phyloP scores from a whole-genome alignment of 2,113 vertebrate species.

The Neodontobutis hainanensis region DNA sequence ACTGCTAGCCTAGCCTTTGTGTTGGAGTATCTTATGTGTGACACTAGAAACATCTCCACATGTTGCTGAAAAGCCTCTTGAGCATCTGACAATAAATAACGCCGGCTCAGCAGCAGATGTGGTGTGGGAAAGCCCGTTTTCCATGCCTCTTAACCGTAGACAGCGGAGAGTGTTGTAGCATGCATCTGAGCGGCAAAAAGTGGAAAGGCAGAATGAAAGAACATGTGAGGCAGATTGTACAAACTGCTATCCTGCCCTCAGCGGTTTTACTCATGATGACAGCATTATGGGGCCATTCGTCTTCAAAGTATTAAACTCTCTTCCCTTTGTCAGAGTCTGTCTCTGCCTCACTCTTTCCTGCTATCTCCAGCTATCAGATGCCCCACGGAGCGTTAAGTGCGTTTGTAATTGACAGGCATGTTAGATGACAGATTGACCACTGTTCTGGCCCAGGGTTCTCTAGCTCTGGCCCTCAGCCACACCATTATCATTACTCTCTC shows the following conservation, averaged over 20 bases:
- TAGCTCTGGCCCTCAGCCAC: conserved; percentile 63
- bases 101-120: conserved; percentile 67
- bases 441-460: conserved; percentile 56
- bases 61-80: conserved; percentile 65
- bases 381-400: conserved; percentile 60
- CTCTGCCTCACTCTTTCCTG: conserved; percentile 36
- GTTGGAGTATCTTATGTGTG: conserved; percentile 57
- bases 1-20: conserved; percentile 25
- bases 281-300: conserved; percentile 74
- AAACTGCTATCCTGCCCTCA: conserved; percentile 52
- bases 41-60: conserved; percentile 68
- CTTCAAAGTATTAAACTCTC: conserved; percentile 63
- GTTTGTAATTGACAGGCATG: conserved; percentile 68
- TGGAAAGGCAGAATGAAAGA: conserved; percentile 24
- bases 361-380: conserved; percentile 52
- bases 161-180: conserved; percentile 47
- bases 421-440: conserved; percentile 74
- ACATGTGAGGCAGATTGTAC: conserved; percentile 50
- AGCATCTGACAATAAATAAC: conserved; percentile 71
- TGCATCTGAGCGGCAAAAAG: conserved; percentile 31
- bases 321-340: conserved; percentile 28
- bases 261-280: conserved; percentile 72
- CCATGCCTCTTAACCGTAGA: conserved; percentile 70
- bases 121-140: conserved; percentile 58
- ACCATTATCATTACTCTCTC: conserved; percentile 66